A percentile compares a stretch with the other conserved stretches of the same genome.
Conservation (phyloP, 2,113 vertebrate genomes). For the Cromileptes altivelis region DNA sequence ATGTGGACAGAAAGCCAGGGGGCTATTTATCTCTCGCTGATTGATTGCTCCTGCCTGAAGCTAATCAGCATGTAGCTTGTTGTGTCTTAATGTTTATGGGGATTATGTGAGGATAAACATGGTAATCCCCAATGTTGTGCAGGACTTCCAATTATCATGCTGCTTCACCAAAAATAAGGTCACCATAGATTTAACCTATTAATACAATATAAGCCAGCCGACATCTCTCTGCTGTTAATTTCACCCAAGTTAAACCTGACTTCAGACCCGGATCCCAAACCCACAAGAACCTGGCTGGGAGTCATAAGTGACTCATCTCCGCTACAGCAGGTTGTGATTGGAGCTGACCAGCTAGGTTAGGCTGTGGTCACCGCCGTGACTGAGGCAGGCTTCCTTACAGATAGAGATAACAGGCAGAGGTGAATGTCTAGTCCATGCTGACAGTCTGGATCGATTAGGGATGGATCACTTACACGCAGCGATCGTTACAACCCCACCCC, state of each 20-base stretch:
- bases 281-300: slow-evolving; percentile 15
- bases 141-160: slow-evolving; percentile 82
- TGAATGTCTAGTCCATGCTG: slow-evolving; percentile 87
- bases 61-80: slow-evolving; percentile 83
- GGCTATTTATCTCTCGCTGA: slow-evolving; percentile 78
- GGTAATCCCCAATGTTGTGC: slow-evolving; percentile 81
- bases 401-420: slow-evolving; percentile 83
- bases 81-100: slow-evolving; percentile 84
- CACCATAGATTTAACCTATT: slow-evolving; percentile 82
- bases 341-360: slow-evolving; percentile 82
- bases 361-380: slow-evolving; percentile 84
- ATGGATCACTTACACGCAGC: slow-evolving; percentile 83
- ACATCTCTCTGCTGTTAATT: slow-evolving; percentile 64
- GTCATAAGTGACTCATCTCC: slow-evolving; percentile 62
- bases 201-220: slow-evolving; percentile 75
- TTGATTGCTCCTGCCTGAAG: slow-evolving; percentile 82
- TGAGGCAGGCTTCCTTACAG: slow-evolving; percentile 76
- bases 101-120: slow-evolving; percentile 85
- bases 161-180: slow-evolving; percentile 80
- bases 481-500: slow-evolving; percentile 81
- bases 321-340: slow-evolving; percentile 73
- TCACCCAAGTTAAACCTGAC: slow-evolving; percentile 62
- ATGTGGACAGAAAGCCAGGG: slow-evolving; percentile 65
- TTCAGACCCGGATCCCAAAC: slow-evolving; percentile 27
- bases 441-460: slow-evolving; percentile 85